Base-by-base conservation (phyloP, 2,888 invertebrate genomes). In the Acanthoscelides obtectus region DNA sequence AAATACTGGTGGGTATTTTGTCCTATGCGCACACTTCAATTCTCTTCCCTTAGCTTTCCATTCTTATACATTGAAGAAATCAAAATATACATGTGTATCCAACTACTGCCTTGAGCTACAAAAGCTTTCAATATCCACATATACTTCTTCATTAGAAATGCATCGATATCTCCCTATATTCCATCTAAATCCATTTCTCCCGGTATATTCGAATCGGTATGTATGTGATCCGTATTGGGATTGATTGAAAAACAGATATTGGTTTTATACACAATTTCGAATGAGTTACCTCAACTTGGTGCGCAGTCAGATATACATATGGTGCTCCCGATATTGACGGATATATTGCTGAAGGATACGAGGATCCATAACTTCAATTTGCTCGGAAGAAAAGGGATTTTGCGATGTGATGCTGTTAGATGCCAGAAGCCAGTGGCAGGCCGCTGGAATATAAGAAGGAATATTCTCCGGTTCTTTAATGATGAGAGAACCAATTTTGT, bases 221-320 rank as follows among this genome's bases (percentile, higher is more conserved):
- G 79, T 80, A 81, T 81, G 80, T 78, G 79, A 81, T 81, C 79
- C 78, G n/a, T n/a, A n/a, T n/a, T 75, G 22, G 22, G 78, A 80
- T 79, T 81, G 80, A 80, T 79, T 79, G 79, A 79, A 80, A 45
- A 80, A 79, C 77, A 78, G 76, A 78, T 78, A 75, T 75, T 75
- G 76, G 75, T 75, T 75, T 75, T 75, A 73, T 74, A 74, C 71
- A 71, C 71, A 71, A 71, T 74, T 74, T 72, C 72, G 65, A 63
- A 68, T 68, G n/a, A 68, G n/a, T 68, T 68, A 68, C 45, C 45
- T 45, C 45, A 45, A 45, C 45, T 45, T 45, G 45, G 45, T 45
- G 45, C 45, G 45, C 45, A 45, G 45, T 45, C 45, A 45, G 45
- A 45, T 12, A 3, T 45, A 45, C 45, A 45, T 45, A 45, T 17